Percentiles rank a stretch among this genome's conserved stretches.
Evolutionary conservation across 2,113 vertebrate species (phyloP).

Genomic region (Maccullochella peelii): DNA sequence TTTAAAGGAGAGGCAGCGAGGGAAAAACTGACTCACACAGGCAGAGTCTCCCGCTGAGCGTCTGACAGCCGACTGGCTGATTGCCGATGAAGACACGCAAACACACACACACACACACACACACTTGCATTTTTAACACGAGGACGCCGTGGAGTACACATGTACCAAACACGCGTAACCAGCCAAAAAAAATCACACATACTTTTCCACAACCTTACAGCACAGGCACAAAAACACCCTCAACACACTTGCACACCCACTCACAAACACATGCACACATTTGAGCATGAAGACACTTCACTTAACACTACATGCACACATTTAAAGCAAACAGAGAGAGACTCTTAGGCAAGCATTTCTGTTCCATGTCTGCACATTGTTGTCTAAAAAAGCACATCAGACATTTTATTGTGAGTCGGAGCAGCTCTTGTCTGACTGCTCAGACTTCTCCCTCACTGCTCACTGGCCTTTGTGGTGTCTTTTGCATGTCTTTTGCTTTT

Average conservation of each 20-base stretch:
- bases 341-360: neutral
- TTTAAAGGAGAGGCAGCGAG: constrained; percentile 1
- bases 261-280: neutral
- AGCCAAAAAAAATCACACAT: neutral
- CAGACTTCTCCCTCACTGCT: constrained; percentile 1
- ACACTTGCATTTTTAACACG: constrained; percentile 9
- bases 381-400: neutral
- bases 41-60: constrained; percentile 54
- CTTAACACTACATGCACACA: neutral
- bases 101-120: constrained; percentile 18
- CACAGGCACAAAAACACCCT: neutral
- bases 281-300: neutral
- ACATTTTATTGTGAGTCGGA: neutral
- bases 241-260: neutral
- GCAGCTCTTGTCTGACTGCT: neutral
- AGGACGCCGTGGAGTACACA: neutral
- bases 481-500: neutral
- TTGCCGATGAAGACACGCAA: constrained; percentile 32
- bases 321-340: too few relatives aligned
- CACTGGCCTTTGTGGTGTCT: neutral
- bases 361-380: neutral
- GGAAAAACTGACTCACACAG: constrained; percentile 38
- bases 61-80: constrained; percentile 52
- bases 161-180: too few relatives aligned
- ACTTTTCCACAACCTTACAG: neutral